These are phyloP conservation scores for Balearica regulorum DNA, from an alignment of 2,797 vertebrate genomes.

Conservation along the genomic window DNA sequence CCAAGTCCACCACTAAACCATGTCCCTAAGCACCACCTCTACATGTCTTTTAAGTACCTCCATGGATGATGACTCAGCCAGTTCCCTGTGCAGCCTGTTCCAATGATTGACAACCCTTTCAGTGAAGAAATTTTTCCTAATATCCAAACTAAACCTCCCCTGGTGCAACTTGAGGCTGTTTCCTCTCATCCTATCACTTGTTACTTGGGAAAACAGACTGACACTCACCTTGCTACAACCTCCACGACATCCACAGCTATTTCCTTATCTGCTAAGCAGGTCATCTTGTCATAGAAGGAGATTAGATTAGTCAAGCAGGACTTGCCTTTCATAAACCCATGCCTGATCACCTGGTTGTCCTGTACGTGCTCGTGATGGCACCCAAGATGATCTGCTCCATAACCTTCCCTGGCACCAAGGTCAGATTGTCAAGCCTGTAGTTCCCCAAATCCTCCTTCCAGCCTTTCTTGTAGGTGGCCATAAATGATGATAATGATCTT, in stretches of 20 bases:
- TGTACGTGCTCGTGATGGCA: fast-evolving
- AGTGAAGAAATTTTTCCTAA: background rate
- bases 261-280: background rate
- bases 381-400: background rate
- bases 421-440: background rate
- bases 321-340: background rate
- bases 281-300: background rate
- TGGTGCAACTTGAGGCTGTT: background rate
- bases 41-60: fast-evolving
- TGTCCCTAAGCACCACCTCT: fast-evolving
- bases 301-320: background rate
- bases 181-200: background rate
- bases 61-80: background rate
- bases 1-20: background rate
- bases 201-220: background rate
- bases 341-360: background rate
- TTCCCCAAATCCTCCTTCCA: background rate
- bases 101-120: background rate
- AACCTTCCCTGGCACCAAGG: background rate
- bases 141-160: background rate
- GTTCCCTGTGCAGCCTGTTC: background rate
- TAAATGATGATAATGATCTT: background rate
- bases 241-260: background rate
- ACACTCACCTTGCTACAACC: background rate
- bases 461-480: background rate